Evolutionary conservation across 1,140 invertebrate species (phyloP).

Genomic region (Myzus persicae): DNA sequence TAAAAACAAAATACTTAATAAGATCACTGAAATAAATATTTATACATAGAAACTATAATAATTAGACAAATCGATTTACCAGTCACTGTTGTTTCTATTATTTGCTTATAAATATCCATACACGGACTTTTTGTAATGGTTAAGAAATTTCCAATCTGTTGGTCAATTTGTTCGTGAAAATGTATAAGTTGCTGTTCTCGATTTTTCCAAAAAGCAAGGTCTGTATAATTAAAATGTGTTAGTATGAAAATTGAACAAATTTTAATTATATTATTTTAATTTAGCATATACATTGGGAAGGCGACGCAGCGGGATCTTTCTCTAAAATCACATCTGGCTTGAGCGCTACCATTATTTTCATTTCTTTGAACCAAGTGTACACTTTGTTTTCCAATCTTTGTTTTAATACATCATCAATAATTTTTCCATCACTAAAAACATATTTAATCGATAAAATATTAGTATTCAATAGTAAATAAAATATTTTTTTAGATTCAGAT

Average conservation of each 20-base stretch:
- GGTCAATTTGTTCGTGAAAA: slow-evolving; percentile 71
- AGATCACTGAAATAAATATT: not conserved
- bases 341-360: not conserved
- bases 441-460: not conserved
- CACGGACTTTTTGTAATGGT: not conserved
- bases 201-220: slow-evolving; percentile 69
- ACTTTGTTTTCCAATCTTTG: slow-evolving; percentile 32
- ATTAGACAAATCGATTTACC: not conserved
- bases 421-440: slow-evolving; percentile 40
- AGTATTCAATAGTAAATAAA: not conserved
- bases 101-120: slow-evolving; percentile 22
- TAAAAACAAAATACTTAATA: not conserved
- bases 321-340: not conserved
- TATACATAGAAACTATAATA: not conserved
- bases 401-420: slow-evolving; percentile 23
- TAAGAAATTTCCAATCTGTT: slow-evolving; percentile 73
- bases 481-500: not conserved
- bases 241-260: not conserved
- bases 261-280: not conserved
- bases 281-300: not conserved
- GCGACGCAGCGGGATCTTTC: not conserved
- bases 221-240: not conserved
- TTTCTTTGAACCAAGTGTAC: not conserved
- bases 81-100: not conserved
- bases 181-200: slow-evolving; percentile 74